These are phyloP conservation scores for Anoplius nigerrimus DNA, from an alignment of 2,888 invertebrate genomes.

Conservation along the genomic window DNA sequence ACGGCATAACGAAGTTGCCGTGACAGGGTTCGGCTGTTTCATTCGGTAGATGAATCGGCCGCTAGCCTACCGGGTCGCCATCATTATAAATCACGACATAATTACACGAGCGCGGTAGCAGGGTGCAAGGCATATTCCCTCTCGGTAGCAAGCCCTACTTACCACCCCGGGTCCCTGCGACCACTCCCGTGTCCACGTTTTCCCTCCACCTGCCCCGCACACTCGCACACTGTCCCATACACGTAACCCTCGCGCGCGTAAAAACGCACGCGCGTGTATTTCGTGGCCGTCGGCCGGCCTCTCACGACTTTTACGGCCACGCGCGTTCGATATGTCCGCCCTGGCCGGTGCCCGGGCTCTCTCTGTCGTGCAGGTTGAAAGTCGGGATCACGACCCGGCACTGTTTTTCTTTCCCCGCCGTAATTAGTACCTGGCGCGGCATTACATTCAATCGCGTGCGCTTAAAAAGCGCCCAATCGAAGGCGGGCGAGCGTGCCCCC, in stretches of 20 bases:
- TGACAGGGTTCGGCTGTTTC: conserved; percentile 62
- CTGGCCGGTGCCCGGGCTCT: conserved; percentile 39
- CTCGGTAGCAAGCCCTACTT: conserved; percentile 37
- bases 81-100: conserved; percentile 69
- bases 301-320: conserved; percentile 30
- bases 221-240: not conserved
- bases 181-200: not conserved
- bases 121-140: conserved; percentile 49
- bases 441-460: conserved; percentile 17
- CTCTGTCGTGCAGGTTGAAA: conserved; percentile 41
- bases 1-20: conserved; percentile 56
- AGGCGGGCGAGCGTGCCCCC: not conserved
- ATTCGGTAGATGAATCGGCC: conserved; percentile 62
- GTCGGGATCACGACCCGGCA: conserved; percentile 37
- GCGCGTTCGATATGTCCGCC: conserved; percentile 45
- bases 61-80: conserved; percentile 56
- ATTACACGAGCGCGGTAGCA: conserved; percentile 60
- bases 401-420: conserved; percentile 18
- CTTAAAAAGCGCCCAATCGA: conserved; percentile 2
- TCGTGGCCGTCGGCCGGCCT: conserved; percentile 25
- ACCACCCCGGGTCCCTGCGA: conserved; percentile 34
- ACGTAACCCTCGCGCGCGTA: too few species aligned
- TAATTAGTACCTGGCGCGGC: conserved; percentile 42
- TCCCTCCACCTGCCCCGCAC: not conserved
- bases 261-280: too few species aligned